These are phyloP conservation scores for Ondatra zibethicus DNA, from an alignment of 2,113 vertebrate species.

Conservation along the genomic window DNA sequence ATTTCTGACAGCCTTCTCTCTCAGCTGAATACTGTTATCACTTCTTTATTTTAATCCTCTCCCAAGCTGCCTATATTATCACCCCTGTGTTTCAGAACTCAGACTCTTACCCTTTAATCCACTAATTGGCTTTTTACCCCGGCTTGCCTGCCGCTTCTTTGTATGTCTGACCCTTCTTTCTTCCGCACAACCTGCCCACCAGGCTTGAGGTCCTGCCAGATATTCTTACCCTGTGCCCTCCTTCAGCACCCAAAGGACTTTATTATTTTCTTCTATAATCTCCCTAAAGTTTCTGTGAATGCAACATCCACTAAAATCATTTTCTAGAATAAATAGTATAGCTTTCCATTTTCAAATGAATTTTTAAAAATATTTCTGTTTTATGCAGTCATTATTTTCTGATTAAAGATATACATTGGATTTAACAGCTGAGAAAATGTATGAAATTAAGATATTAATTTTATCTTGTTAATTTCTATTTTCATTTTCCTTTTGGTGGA, in stretches of 20 bases:
- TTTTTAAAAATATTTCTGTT: conserved; percentile 56
- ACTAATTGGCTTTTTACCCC: conserved; percentile 87
- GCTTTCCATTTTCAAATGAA: conserved; percentile 65
- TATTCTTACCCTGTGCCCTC: conserved; percentile 66
- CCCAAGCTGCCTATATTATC: conserved; percentile 88
- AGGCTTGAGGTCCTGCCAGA: conserved; percentile 30
- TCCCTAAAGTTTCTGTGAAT: conserved; percentile 67
- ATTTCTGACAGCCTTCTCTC: conserved; percentile 87
- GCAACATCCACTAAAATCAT: conserved; percentile 68
- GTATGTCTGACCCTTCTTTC: conserved; percentile 80
- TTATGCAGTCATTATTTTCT: conserved; percentile 46
- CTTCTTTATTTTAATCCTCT: conserved; percentile 89
- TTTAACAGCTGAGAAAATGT: conserved; percentile 62
- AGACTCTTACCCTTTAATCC: conserved; percentile 86
- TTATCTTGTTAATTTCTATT: conserved; percentile 62
- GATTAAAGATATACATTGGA: conserved; percentile 24
- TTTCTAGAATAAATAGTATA: conserved; percentile 61
- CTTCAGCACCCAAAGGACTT: conserved; percentile 78
- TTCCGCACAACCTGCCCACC: conserved; percentile 51
- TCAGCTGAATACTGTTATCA: conserved; percentile 90
- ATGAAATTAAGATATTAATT: conserved; percentile 71
- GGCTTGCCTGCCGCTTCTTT: conserved; percentile 62
- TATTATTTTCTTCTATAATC: conserved; percentile 70
- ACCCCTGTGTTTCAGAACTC: conserved; percentile 85
- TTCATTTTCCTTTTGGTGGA: conserved; percentile 62